Conservation (phyloP, 2,888 invertebrate genomes). For the Microplitis deprimator region DNA sequence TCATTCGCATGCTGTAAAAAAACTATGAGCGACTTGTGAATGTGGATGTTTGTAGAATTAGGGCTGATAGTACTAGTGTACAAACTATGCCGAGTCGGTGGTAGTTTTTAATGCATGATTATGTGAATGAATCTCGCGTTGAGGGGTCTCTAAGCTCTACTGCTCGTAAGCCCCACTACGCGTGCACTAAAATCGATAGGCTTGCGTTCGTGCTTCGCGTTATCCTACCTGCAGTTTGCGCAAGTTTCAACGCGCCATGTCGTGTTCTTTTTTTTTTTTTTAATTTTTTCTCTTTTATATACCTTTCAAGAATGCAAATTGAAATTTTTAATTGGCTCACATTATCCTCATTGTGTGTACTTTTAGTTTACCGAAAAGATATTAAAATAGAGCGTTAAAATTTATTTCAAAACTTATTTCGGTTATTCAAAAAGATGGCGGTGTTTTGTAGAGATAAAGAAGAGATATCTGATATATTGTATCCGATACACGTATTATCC, state of each 20-base stretch:
- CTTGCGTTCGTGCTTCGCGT: constrained; percentile 65
- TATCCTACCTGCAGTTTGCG: constrained; percentile 65
- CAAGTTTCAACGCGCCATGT: constrained; percentile 63
- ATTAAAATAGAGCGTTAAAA: neutral
- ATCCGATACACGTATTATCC: constrained; percentile 53
- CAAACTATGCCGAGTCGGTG: neutral
- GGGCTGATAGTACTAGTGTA: constrained; percentile 21
- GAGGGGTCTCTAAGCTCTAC: neutral
- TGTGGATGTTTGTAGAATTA: neutral
- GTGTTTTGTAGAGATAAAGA: constrained; percentile 8
- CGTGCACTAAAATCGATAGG: constrained; percentile 63
- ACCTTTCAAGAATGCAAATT: neutral
- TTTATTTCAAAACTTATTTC: neutral
- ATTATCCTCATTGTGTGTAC: neutral
- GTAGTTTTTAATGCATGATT: constrained; percentile 19
- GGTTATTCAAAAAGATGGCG: too few relatives aligned
- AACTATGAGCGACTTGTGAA: neutral
- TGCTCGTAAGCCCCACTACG: constrained; percentile 53
- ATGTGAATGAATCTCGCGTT: constrained; percentile 32
- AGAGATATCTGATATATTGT: constrained; percentile 50
- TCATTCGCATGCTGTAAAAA: neutral
- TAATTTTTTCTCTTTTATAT: neutral
- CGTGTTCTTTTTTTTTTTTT: constrained; percentile 35
- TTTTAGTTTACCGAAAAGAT: neutral
- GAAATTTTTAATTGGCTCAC: neutral